Evolutionary conservation across 2,113 vertebrate genomes (phyloP).

Genomic region (Pluvialis apricaria): DNA sequence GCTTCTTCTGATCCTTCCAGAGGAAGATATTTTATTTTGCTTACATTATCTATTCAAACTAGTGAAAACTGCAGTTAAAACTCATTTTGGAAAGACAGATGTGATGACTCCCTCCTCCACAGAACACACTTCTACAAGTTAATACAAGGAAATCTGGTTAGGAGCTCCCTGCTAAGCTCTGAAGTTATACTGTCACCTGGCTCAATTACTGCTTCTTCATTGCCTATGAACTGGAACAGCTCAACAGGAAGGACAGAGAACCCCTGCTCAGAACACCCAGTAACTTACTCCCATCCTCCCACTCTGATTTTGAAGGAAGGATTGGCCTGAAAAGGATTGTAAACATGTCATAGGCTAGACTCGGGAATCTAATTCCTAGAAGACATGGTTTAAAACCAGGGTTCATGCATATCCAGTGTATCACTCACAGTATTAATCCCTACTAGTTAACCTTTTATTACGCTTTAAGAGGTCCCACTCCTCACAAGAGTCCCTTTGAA

Average conservation of each 20-base stretch:
- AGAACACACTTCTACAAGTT: neutral
- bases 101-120: neutral
- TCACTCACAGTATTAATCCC: neutral
- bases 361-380: neutral
- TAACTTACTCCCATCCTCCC: neutral
- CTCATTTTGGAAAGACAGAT: neutral
- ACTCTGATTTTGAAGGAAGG: neutral
- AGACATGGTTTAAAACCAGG: neutral
- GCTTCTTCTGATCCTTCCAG: neutral
- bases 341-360: neutral
- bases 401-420: neutral
- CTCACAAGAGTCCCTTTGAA: neutral
- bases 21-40: neutral
- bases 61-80: neutral
- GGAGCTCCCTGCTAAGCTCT: neutral
- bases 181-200: neutral
- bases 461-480: neutral
- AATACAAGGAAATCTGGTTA: neutral
- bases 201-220: neutral
- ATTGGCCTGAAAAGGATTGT: neutral
- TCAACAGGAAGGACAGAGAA: neutral
- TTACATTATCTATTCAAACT: neutral
- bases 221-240: neutral
- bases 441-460: neutral
- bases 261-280: neutral